Percentiles rank a stretch among this genome's conserved stretches.
Evolutionary conservation across 2,888 invertebrate species (phyloP).

Genomic region (Campoletis raptor): DNA sequence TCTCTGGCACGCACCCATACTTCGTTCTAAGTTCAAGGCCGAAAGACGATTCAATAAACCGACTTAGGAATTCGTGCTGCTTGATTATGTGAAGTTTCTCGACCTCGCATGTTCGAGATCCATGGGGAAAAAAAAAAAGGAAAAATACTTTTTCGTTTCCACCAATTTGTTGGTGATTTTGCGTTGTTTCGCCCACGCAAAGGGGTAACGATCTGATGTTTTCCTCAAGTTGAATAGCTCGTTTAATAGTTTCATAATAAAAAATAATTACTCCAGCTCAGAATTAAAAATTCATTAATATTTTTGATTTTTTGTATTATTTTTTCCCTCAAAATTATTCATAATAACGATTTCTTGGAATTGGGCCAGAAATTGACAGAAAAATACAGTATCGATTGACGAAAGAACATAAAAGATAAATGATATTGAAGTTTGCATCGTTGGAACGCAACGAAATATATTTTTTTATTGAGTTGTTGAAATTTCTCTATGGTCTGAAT

Average conservation of each 20-base stretch:
- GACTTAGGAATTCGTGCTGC: constrained; percentile 15
- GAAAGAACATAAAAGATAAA: background rate
- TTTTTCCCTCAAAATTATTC: background rate
- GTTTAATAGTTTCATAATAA: background rate
- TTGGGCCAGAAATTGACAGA: background rate
- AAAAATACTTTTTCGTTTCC: background rate
- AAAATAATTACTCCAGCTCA: background rate
- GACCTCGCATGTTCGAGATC: background rate
- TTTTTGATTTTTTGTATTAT: background rate
- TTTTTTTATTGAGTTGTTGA: no score
- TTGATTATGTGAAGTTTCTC: constrained; percentile 39
- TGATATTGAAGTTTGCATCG: no score
- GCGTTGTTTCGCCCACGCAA: background rate
- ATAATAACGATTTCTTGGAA: background rate
- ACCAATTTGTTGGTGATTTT: constrained; percentile 3
- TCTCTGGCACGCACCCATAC: constrained; percentile 44
- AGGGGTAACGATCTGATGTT: background rate
- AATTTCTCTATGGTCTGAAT: no score
- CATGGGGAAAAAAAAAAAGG: constrained; percentile 7
- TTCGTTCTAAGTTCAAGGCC: constrained; percentile 53
- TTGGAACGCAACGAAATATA: no score
- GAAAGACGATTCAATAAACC: constrained; percentile 32
- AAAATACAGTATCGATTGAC: background rate
- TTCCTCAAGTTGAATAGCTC: no score
- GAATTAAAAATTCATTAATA: no score